These are phyloP conservation scores for Heliconius sara DNA, from an alignment of 2,888 invertebrate genomes.

Conservation along the genomic window DNA sequence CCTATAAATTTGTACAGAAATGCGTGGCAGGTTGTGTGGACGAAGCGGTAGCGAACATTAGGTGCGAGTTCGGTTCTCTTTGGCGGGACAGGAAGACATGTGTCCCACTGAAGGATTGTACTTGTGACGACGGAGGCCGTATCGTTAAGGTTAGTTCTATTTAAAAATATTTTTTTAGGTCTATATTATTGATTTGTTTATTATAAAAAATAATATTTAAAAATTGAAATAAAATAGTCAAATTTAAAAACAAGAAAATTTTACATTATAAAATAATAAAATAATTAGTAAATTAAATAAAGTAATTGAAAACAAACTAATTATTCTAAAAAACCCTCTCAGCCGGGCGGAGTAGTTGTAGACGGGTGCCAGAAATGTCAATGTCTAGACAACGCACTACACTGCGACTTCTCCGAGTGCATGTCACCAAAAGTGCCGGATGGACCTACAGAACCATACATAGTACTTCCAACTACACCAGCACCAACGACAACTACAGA, in stretches of 20 bases:
- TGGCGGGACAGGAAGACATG: constrained; percentile 91
- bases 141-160: constrained; percentile 83
- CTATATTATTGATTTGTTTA: background rate
- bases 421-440: constrained; percentile 52
- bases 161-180: background rate
- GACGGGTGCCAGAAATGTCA: constrained; percentile 90
- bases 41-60: constrained; percentile 56
- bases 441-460: constrained; percentile 28
- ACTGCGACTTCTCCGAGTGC: constrained; percentile 86
- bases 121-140: constrained; percentile 87
- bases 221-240: background rate
- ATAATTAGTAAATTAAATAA: background rate
- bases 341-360: constrained; percentile 87
- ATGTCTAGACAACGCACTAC: constrained; percentile 89
- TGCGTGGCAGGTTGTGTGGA: constrained; percentile 72
- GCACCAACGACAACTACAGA: constrained; percentile 29
- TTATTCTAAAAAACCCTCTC: constrained; percentile 38
- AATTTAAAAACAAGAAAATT: too few species aligned
- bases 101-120: constrained; percentile 88
- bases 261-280: background rate
- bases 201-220: background rate
- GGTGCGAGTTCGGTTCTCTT: constrained; percentile 84
- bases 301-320: background rate
- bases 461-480: constrained; percentile 36
- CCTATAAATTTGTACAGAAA: constrained; percentile 54